A percentile compares a stretch with the other conserved stretches of the same genome.
Evolutionary conservation across 2,113 vertebrate genomes (phyloP).

Genomic region (Ancistrus triradiatus): DNA sequence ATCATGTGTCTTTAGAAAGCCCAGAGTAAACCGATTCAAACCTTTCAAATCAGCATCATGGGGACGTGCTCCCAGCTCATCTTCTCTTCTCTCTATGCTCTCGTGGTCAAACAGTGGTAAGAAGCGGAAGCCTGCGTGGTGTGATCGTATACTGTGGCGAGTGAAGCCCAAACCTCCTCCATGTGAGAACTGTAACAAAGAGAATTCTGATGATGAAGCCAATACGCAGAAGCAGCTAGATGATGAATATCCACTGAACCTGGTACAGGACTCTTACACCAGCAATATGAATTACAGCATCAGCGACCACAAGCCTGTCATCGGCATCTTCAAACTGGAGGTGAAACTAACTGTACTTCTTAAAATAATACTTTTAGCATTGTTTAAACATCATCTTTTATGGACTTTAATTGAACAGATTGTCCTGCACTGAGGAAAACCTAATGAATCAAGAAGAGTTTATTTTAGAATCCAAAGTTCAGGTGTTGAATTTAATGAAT

Average conservation of each 20-base stretch:
- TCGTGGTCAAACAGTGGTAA: constrained; percentile 72
- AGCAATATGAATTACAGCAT: constrained; percentile 83
- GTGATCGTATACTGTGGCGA: constrained; percentile 89
- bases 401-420: too few relatives aligned
- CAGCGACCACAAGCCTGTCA: constrained; percentile 96
- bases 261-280: constrained; percentile 73
- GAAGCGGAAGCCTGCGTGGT: constrained; percentile 94
- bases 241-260: constrained; percentile 60
- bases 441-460: too few relatives aligned
- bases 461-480: too few relatives aligned
- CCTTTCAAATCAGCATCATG: background rate
- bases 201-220: constrained; percentile 21
- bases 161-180: constrained; percentile 57
- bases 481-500: too few relatives aligned
- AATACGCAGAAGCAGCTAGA: constrained; percentile 29
- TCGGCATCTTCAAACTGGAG: constrained; percentile 79
- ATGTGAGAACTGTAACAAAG: constrained; percentile 32
- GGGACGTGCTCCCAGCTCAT: background rate
- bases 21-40: too few relatives aligned
- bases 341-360: constrained; percentile 56
- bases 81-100: background rate
- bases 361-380: too few relatives aligned
- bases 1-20: too few relatives aligned
- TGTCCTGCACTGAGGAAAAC: too few relatives aligned
- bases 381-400: too few relatives aligned